These are phyloP conservation scores for Neostethus bicornis DNA, from an alignment of 2,797 vertebrate genomes.

Conservation along the genomic window DNA sequence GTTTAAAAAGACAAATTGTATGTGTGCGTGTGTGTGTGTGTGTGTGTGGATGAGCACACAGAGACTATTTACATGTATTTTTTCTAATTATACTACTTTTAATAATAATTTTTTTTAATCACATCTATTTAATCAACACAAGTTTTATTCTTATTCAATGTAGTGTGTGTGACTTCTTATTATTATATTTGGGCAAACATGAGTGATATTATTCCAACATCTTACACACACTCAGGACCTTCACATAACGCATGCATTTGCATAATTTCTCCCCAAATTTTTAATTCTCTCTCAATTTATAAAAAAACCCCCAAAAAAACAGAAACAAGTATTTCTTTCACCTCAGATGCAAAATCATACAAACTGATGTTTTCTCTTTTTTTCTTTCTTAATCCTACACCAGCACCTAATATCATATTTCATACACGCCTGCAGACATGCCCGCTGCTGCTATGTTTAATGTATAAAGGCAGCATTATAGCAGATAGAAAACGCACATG, in stretches of 20 bases:
- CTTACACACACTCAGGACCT: slow-evolving; percentile 17
- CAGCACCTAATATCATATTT: slow-evolving; percentile 79
- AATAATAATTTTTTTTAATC: slow-evolving; percentile 20
- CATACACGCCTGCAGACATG: slow-evolving; percentile 79
- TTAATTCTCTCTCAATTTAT: slow-evolving; percentile 25
- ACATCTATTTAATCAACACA: slow-evolving; percentile 19
- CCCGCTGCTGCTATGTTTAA: slow-evolving; percentile 81
- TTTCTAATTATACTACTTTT: slow-evolving; percentile 31
- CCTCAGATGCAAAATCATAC: slow-evolving; percentile 62
- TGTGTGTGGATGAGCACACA: background rate
- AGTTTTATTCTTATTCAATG: slow-evolving; percentile 47
- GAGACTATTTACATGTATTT: slow-evolving; percentile 36
- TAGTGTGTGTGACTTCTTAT: slow-evolving; percentile 38
- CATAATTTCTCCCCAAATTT: slow-evolving; percentile 33
- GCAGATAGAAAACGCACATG: slow-evolving; percentile 71
- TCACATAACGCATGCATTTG: slow-evolving; percentile 33
- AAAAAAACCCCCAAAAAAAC: too few species aligned
- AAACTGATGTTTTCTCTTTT: slow-evolving; percentile 52
- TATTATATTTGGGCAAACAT: slow-evolving; percentile 23
- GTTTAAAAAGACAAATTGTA: slow-evolving; percentile 14
- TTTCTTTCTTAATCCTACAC: slow-evolving; percentile 80
- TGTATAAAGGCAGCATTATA: slow-evolving; percentile 83
- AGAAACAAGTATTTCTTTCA: slow-evolving; percentile 51
- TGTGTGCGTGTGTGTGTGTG: slow-evolving; percentile 2
- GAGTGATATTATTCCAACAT: background rate